Base-by-base conservation (phyloP, 2,113 vertebrate species). In the Chaetodon trifascialis region DNA sequence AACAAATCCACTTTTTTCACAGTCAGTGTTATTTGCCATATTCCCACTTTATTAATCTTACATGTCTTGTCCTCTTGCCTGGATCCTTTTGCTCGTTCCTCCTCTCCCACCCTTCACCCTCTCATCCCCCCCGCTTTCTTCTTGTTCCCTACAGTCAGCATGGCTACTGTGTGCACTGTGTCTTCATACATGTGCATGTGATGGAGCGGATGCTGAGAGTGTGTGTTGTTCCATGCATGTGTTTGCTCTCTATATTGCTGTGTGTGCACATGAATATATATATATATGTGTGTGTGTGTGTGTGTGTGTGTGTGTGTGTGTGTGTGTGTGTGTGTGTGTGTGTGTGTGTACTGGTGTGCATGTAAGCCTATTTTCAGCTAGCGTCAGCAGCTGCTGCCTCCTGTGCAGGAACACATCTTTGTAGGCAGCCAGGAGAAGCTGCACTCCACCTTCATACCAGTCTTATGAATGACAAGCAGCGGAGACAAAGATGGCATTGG, bases 281-380 rank as follows among this genome's bases (percentile, higher is more conserved):
- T 66, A 60, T 42, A 58, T 56, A 40, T 58, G 5, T 21, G 94
- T 94, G 94, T 95, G 86, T 70, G 44, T 69, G 64, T 75, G 16
- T 42, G 1, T n/a, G n/a, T n/a, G n/a, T n/a, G n/a, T 65, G 87
- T 78, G 89, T 93, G 95, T 94, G 38, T 25, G 40, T 14, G 6
- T 66, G 67, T 42, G 49, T 56, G 30, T 58, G 5, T 21, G 94
- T 94, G 94, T 95, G 86, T 70, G 44, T 69, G 64, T 75, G 16
- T 42, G 1, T 30, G 30, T 30, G 30, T 30, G 30, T 30, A 44
- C 14, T 42, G 14, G 52, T 59, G 76, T 79, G 66, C 40, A 34
- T 88, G 93, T 95, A 95, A 95, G 94, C 96, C 96, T 96, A 96
- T 97, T 97, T 97, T 96, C 96, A 97, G 97, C 96, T 95, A 94